These are phyloP conservation scores for Hetaerina titia DNA, from an alignment of 2,888 invertebrate genomes.

Conservation along the genomic window DNA sequence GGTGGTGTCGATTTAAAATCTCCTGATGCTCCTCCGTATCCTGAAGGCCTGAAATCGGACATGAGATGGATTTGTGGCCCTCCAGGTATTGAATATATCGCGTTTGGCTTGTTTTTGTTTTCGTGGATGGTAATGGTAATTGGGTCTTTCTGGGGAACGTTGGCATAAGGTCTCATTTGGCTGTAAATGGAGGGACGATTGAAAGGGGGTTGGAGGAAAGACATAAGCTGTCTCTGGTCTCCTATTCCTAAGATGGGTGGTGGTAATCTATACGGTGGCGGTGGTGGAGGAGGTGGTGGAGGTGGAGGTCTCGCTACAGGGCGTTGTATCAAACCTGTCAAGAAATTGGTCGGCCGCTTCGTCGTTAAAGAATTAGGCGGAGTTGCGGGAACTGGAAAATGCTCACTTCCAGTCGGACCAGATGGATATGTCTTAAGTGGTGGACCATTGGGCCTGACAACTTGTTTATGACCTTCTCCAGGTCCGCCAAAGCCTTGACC, in stretches of 20 bases:
- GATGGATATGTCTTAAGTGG: background rate
- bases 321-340: slow-evolving; percentile 70
- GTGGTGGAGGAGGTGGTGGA: slow-evolving; percentile 50
- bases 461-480: background rate
- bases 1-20: background rate
- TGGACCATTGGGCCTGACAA: background rate
- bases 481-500: slow-evolving; percentile 24
- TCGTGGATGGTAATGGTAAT: slow-evolving; percentile 49
- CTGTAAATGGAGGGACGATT: slow-evolving; percentile 38
- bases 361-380: background rate
- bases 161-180: slow-evolving; percentile 9
- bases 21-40: background rate
- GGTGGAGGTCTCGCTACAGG: slow-evolving; percentile 67
- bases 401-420: background rate
- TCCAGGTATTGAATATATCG: slow-evolving; percentile 34
- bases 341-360: background rate
- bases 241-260: slow-evolving; percentile 18
- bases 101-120: slow-evolving; percentile 48
- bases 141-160: slow-evolving; percentile 38
- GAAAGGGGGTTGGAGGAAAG: background rate
- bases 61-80: slow-evolving; percentile 44
- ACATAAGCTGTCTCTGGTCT: background rate
- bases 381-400: background rate
- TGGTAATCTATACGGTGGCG: background rate
- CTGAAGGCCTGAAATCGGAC: slow-evolving; percentile 36